phyloP scores from a whole-genome alignment of 2,888 invertebrate species.

The Xestobium rufovillosum region DNA sequence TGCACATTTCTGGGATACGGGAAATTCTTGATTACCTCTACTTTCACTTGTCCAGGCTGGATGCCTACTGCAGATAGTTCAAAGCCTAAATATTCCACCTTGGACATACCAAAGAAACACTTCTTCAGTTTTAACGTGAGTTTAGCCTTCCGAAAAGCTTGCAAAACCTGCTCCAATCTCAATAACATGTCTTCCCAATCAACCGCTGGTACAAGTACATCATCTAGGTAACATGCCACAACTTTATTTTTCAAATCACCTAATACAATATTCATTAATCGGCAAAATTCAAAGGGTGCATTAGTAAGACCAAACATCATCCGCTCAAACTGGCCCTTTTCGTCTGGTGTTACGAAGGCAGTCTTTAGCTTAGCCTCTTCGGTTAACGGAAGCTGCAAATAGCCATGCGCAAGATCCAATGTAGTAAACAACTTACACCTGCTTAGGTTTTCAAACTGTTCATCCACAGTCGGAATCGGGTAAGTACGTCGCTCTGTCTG shows the following conservation, averaged over 20 bases:
- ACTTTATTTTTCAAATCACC: conserved; percentile 2
- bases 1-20: no score
- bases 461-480: conserved; percentile 14
- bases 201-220: conserved; percentile 2
- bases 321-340: conserved; percentile 20
- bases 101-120: conserved; percentile 23
- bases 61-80: conserved; percentile 28
- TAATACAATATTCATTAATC: conserved; percentile 4
- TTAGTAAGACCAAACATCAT: no score
- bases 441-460: conserved; percentile 12
- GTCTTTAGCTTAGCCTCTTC: conserved; percentile 5
- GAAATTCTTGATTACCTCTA: no score
- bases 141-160: conserved; percentile 19
- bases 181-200: conserved; percentile 19
- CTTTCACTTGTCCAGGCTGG: no score
- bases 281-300: conserved; percentile 2
- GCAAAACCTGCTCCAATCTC: conserved; percentile 23
- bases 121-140: conserved; percentile 28
- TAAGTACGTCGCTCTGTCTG: conserved; percentile 17
- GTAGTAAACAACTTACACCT: conserved; percentile 11
- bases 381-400: conserved; percentile 6
- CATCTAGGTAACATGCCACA: conserved; percentile 4
- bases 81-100: no score
- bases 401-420: no score
- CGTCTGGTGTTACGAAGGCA: conserved; percentile 23